Percentiles rank a stretch among this genome's conserved stretches.
Conservation (phyloP, 2,113 vertebrate species). For the Seriola dumerili region DNA sequence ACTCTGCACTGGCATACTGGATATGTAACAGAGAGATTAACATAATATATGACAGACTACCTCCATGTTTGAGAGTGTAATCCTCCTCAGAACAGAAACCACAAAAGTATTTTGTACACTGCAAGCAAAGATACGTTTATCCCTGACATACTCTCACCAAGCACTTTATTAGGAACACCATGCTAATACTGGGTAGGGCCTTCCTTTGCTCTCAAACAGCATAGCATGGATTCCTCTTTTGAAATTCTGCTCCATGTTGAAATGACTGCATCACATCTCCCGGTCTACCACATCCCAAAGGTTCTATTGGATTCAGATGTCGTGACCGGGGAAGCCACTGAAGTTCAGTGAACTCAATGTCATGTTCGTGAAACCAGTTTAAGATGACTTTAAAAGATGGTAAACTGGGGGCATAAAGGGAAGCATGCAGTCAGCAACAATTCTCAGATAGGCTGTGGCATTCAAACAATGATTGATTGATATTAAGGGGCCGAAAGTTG, state of each 20-base stretch:
- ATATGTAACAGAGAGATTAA: neutral
- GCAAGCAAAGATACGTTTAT: neutral
- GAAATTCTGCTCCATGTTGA: neutral
- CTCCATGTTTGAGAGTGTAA: slow-evolving; percentile 27
- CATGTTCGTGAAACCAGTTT: too few relatives aligned
- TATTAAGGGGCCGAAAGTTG: too few relatives aligned
- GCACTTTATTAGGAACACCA: slow-evolving; percentile 1
- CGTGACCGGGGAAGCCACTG: neutral
- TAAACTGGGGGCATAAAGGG: too few relatives aligned
- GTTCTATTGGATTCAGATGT: neutral
- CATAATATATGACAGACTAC: slow-evolving; percentile 29
- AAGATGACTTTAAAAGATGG: neutral
- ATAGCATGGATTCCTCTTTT: neutral
- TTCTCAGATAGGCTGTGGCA: too few relatives aligned
- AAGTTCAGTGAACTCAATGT: too few relatives aligned
- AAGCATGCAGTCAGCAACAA: too few relatives aligned
- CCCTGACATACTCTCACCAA: neutral
- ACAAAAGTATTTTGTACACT: neutral
- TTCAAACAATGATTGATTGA: too few relatives aligned
- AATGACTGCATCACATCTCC: too few relatives aligned
- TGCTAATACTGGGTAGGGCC: neutral
- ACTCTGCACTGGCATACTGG: neutral
- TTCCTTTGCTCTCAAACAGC: neutral
- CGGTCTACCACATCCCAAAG: neutral
- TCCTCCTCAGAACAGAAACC: neutral